phyloP scores from a whole-genome alignment of 2,888 invertebrate species.

The Lasioglossum morio region DNA sequence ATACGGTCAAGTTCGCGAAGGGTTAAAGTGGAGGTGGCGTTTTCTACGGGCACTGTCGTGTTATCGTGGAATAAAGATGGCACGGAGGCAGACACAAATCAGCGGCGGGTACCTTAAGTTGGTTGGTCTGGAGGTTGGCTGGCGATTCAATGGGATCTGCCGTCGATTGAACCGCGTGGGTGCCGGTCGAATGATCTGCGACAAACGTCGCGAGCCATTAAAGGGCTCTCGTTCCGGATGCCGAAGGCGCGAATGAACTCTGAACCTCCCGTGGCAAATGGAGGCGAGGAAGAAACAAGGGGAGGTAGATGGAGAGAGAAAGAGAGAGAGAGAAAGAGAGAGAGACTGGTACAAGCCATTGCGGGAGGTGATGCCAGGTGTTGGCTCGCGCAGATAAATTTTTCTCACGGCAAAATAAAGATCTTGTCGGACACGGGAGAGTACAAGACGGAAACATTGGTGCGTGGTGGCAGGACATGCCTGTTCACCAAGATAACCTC shows the following conservation, averaged over 20 bases:
- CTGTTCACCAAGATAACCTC: conserved; percentile 66
- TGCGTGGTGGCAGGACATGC: conserved; percentile 74
- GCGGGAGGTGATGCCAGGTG: conserved; percentile 61
- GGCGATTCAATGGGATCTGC: conserved; percentile 33
- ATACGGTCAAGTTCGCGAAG: not conserved
- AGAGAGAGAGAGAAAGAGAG: not conserved
- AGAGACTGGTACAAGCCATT: conserved; percentile 29
- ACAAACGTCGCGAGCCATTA: conserved; percentile 56
- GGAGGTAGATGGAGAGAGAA: not conserved
- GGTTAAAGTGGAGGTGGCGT: not conserved
- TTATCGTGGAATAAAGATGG: conserved; percentile 23
- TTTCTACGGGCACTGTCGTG: not conserved
- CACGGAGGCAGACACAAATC: conserved; percentile 25
- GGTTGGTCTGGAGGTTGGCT: conserved; percentile 24
- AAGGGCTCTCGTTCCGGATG: conserved; percentile 47
- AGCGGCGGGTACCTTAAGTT: conserved; percentile 24
- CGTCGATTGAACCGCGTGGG: conserved; percentile 63
- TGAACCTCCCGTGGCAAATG: conserved; percentile 54
- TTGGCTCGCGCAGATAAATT: conserved; percentile 69
- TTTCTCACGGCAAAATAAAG: conserved; percentile 78
- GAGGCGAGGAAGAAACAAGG: not conserved
- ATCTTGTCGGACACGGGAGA: conserved; percentile 79
- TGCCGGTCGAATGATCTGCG: conserved; percentile 58
- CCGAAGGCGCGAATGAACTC: conserved; percentile 61
- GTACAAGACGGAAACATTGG: conserved; percentile 78